A percentile compares a stretch with the other conserved stretches of the same genome.
These are phyloP conservation scores for Octopus sinensis DNA, from an alignment of 1,140 invertebrate species.

Conservation along the genomic window DNA sequence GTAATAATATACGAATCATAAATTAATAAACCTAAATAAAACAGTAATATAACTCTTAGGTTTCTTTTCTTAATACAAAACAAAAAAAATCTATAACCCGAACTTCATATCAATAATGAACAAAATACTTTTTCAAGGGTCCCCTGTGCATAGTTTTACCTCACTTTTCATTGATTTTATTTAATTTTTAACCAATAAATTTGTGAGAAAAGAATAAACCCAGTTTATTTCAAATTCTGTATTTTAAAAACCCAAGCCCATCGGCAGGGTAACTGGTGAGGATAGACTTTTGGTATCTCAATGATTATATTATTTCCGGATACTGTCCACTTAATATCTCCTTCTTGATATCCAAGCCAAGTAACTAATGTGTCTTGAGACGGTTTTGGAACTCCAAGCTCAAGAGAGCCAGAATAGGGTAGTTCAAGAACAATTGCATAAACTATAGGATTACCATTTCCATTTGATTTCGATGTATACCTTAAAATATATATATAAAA, in stretches of 20 bases:
- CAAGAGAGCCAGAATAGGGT: slow-evolving; percentile 29
- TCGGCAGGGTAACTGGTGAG: slow-evolving; percentile 39
- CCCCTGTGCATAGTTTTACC: too few relatives aligned
- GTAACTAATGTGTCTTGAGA: slow-evolving; percentile 32
- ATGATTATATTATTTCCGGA: slow-evolving; percentile 30
- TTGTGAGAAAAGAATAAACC: too few relatives aligned
- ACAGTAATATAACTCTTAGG: too few relatives aligned
- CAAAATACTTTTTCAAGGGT: too few relatives aligned
- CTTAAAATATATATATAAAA: slow-evolving; percentile 16
- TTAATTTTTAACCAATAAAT: too few relatives aligned
- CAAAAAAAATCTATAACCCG: too few relatives aligned
- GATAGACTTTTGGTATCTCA: slow-evolving; percentile 33
- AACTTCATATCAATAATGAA: too few relatives aligned
- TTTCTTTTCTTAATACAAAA: too few relatives aligned
- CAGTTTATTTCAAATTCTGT: slow-evolving; percentile 19
- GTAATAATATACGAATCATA: too few relatives aligned
- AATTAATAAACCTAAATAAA: too few relatives aligned
- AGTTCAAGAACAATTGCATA: slow-evolving; percentile 38
- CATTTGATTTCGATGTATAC: slow-evolving; percentile 38
- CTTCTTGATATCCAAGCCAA: slow-evolving; percentile 35
- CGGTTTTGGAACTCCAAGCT: slow-evolving; percentile 34
- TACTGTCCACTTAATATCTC: slow-evolving; percentile 25
- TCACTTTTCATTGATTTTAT: too few relatives aligned
- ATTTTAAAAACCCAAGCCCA: slow-evolving; percentile 45
- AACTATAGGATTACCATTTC: slow-evolving; percentile 48